Evolutionary conservation across 2,113 vertebrate genomes (phyloP).

Genomic region (Ibidorhyncha struthersii): DNA sequence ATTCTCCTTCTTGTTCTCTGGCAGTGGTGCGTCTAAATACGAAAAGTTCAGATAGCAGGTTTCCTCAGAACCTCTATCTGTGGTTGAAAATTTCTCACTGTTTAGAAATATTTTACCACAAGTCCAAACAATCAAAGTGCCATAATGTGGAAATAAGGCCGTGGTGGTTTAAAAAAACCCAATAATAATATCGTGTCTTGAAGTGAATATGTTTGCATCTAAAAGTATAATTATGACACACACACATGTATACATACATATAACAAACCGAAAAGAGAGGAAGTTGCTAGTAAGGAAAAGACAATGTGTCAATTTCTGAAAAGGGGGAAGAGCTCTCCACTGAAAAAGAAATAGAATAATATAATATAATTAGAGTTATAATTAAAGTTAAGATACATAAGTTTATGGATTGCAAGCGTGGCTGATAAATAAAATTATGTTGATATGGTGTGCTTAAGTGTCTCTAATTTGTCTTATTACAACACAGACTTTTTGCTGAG

Average conservation of each 20-base stretch:
- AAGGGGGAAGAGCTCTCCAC: background rate
- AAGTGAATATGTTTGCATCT: background rate
- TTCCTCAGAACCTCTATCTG: background rate
- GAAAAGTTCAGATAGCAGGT: background rate
- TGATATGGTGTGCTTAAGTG: background rate
- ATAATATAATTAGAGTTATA: background rate
- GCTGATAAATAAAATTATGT: background rate
- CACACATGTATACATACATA: accelerated
- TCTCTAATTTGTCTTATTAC: background rate
- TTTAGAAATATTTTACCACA: background rate
- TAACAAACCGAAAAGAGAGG: background rate
- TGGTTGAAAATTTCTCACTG: background rate
- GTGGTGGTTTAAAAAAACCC: background rate
- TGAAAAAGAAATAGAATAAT: background rate
- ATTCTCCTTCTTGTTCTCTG: background rate
- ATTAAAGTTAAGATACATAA: background rate
- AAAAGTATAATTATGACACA: background rate
- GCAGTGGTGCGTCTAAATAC: background rate
- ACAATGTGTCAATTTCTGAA: background rate
- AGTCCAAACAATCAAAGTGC: background rate
- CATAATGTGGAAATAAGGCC: background rate
- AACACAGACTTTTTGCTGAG: background rate
- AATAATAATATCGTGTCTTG: background rate
- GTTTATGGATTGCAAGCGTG: background rate
- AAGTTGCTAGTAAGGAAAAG: background rate